Percentiles rank a stretch among this genome's conserved stretches.
Evolutionary conservation across 1,140 invertebrate genomes (phyloP).

Genomic region (Halotydeus destructor): DNA sequence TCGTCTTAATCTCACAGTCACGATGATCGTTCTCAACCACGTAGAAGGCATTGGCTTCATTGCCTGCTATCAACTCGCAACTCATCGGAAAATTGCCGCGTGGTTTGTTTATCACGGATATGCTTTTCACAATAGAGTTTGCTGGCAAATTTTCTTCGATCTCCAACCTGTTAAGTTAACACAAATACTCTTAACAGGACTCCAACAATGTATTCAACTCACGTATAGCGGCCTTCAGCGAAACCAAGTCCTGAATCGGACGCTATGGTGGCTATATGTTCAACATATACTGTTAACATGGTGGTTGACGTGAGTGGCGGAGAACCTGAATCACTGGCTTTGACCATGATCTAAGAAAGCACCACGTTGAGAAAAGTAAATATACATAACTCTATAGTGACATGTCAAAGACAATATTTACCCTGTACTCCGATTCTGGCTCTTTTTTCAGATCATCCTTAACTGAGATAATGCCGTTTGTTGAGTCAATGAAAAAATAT

Average conservation of each 20-base stretch:
- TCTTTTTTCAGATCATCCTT: slow-evolving; percentile 63
- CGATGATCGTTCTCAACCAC: slow-evolving; percentile 47
- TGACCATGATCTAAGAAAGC: slow-evolving; percentile 44
- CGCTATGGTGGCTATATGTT: slow-evolving; percentile 43
- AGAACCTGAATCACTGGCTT: slow-evolving; percentile 63
- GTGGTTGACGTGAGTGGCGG: slow-evolving; percentile 55
- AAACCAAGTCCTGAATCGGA: slow-evolving; percentile 53
- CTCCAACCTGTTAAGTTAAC: slow-evolving; percentile 27
- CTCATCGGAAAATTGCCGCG: slow-evolving; percentile 39
- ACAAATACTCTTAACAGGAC: background rate
- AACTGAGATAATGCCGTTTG: slow-evolving; percentile 49
- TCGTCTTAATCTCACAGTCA: slow-evolving; percentile 49
- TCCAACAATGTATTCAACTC: background rate
- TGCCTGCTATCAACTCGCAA: slow-evolving; percentile 48
- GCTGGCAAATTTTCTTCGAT: slow-evolving; percentile 48
- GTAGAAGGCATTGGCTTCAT: slow-evolving; percentile 41
- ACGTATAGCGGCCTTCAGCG: slow-evolving; percentile 52
- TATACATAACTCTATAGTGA: background rate
- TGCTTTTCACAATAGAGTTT: slow-evolving; percentile 41
- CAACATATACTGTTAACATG: slow-evolving; percentile 54
- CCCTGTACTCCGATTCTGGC: slow-evolving; percentile 58
- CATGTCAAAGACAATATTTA: slow-evolving; percentile 19
- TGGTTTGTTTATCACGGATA: slow-evolving; percentile 48
- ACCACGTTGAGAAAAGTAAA: slow-evolving; percentile 12
- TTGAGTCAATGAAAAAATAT: slow-evolving; percentile 66